phyloP scores from a whole-genome alignment of 2,113 vertebrate genomes.

The Lepisosteus oculatus region DNA sequence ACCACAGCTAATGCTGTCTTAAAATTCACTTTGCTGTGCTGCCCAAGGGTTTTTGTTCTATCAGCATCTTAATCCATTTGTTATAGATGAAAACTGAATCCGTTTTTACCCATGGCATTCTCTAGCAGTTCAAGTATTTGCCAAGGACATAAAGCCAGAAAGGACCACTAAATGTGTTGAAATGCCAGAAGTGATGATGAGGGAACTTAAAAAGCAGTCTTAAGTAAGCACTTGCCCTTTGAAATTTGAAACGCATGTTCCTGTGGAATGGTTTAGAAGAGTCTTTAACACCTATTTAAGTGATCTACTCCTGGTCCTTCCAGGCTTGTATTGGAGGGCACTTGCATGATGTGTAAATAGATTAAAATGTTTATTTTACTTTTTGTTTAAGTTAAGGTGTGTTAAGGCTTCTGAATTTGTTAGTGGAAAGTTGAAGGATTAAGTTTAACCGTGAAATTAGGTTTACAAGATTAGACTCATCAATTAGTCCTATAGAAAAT shows the following conservation, averaged over 20 bases:
- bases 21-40: neutral
- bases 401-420: conserved; percentile 29
- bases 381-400: conserved; percentile 29
- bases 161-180: conserved; percentile 19
- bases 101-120: conserved; percentile 34
- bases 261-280: conserved; percentile 21
- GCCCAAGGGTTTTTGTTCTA: conserved; percentile 34
- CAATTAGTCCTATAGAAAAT: conserved; percentile 59
- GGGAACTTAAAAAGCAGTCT: conserved; percentile 36
- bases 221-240: conserved; percentile 30
- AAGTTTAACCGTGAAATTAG: conserved; percentile 47
- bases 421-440: conserved; percentile 44
- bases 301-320: no score
- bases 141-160: conserved; percentile 4
- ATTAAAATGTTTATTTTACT: conserved; percentile 57
- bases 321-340: conserved; percentile 11
- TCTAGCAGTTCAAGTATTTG: no score
- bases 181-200: conserved; percentile 21
- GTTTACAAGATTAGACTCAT: conserved; percentile 45
- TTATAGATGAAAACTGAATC: conserved; percentile 29
- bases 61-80: conserved; percentile 36
- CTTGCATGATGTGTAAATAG: conserved; percentile 22
- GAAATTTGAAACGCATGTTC: conserved; percentile 27
- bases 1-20: no score
- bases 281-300: neutral